Percentiles rank a stretch among this genome's conserved stretches.
Evolutionary conservation across 2,888 invertebrate genomes (phyloP).

Genomic region (Apotomis betuletana): DNA sequence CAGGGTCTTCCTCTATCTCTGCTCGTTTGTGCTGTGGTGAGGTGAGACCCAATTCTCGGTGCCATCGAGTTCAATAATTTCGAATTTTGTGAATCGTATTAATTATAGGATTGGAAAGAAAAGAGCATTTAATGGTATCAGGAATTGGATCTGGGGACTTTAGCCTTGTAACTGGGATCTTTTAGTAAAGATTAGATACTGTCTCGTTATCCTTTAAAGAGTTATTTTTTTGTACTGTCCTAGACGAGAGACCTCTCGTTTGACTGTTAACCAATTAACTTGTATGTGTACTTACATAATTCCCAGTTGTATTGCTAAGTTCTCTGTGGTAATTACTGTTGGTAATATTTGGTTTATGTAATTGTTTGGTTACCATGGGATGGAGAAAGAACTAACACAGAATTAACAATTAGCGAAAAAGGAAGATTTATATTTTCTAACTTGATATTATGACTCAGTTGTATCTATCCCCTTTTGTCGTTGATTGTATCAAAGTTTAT

Average conservation of each 20-base stretch:
- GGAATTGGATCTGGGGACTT: neutral
- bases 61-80: neutral
- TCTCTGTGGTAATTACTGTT: conserved; percentile 4
- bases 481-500: neutral
- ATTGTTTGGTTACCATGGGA: conserved; percentile 7
- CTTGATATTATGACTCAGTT: neutral
- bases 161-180: conserved; percentile 16
- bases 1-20: conserved; percentile 53
- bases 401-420: neutral
- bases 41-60: neutral
- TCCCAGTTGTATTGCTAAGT: conserved; percentile 19
- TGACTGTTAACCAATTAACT: no score
- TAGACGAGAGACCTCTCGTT: no score
- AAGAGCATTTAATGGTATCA: neutral
- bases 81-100: neutral
- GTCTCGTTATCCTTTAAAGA: no score
- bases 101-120: neutral
- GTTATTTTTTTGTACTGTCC: no score
- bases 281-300: neutral
- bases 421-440: neutral
- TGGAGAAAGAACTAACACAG: conserved; percentile 15
- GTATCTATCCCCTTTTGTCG: neutral
- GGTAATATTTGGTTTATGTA: conserved; percentile 8
- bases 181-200: neutral
- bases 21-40: conserved; percentile 49